phyloP scores from a whole-genome alignment of 2,797 vertebrate genomes.

The Octomys mimax region DNA sequence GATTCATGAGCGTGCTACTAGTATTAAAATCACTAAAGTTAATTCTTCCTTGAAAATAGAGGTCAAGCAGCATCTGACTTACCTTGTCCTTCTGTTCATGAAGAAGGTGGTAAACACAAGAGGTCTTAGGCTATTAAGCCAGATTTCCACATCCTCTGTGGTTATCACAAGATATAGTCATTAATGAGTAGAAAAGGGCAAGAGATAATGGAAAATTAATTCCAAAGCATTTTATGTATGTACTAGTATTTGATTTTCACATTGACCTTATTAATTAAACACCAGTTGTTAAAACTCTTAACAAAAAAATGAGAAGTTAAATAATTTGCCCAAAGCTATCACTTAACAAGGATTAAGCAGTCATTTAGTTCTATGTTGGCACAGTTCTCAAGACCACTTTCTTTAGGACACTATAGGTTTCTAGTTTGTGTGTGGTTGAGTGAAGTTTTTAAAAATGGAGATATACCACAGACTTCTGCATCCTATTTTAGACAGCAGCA shows the following conservation, averaged over 20 bases:
- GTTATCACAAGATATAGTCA: background rate
- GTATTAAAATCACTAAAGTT: background rate
- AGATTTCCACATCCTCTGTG: conserved; percentile 5
- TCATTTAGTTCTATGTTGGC: background rate
- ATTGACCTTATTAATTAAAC: conserved; percentile 21
- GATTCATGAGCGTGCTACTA: background rate
- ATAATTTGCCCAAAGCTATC: background rate
- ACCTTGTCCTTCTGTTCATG: background rate
- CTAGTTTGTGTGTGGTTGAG: background rate
- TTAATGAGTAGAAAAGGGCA: background rate
- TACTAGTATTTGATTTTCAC: conserved; percentile 51
- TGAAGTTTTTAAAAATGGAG: background rate
- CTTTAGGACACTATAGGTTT: background rate
- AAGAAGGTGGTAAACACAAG: background rate
- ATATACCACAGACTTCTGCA: background rate
- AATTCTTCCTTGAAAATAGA: background rate
- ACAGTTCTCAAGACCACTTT: background rate
- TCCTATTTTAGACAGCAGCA: conserved; percentile 11
- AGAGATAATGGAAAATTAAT: background rate
- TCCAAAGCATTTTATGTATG: conserved; percentile 1
- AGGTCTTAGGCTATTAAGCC: background rate
- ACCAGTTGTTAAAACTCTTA: conserved; percentile 17
- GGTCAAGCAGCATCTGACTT: background rate
- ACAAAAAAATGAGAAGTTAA: conserved; percentile 5
- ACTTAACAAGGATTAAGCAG: background rate